phyloP scores from a whole-genome alignment of 2,888 invertebrate species.

The Chrysopilus asiliformis region DNA sequence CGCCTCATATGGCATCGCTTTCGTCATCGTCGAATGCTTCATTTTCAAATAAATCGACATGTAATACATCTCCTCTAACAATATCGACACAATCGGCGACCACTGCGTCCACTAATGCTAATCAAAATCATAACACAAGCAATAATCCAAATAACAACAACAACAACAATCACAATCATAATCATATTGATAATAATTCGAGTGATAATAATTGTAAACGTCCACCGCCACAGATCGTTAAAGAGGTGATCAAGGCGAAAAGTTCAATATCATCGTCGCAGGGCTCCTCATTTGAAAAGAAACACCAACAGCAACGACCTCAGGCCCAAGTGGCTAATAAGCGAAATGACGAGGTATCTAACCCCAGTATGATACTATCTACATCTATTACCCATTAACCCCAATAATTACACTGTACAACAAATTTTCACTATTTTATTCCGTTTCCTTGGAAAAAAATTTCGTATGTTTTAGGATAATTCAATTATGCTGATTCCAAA shows the following conservation, averaged over 20 bases:
- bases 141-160: conserved; percentile 16
- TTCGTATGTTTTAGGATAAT: too few species aligned
- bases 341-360: conserved; percentile 29
- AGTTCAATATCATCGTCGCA: conserved; percentile 21
- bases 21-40: conserved; percentile 27
- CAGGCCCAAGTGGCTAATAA: conserved; percentile 23
- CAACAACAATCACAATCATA: conserved; percentile 12
- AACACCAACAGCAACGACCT: too few species aligned
- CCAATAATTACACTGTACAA: too few species aligned
- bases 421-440: too few species aligned
- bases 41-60: conserved; percentile 19
- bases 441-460: too few species aligned
- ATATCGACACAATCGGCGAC: conserved; percentile 21
- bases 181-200: conserved; percentile 2
- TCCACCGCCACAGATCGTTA: conserved; percentile 20
- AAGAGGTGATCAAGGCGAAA: conserved; percentile 22
- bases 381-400: too few species aligned
- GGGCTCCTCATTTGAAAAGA: conserved; percentile 22
- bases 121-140: conserved; percentile 15
- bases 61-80: too few species aligned
- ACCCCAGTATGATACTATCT: too few species aligned
- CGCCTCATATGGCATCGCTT: conserved; percentile 32
- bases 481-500: too few species aligned
- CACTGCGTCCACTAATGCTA: conserved; percentile 22
- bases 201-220: conserved; percentile 12